Conservation (phyloP, 2,797 vertebrate species). For the Sciaenops ocellatus region DNA sequence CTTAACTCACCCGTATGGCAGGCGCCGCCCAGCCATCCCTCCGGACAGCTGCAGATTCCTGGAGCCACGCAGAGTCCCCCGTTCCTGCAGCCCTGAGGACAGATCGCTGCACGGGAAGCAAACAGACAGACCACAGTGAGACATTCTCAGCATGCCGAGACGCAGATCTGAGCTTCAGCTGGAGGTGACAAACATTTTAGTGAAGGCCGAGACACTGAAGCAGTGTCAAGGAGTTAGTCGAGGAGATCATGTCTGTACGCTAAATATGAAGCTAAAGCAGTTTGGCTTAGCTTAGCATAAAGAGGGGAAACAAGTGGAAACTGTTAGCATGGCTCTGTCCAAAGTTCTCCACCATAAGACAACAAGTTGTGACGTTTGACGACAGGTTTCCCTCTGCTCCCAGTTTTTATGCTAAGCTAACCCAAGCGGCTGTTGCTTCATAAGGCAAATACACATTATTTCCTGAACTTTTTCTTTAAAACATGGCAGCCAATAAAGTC, state of each 20-base stretch:
- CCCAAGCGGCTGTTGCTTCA: too few species aligned
- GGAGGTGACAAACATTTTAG: not conserved
- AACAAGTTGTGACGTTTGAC: too few species aligned
- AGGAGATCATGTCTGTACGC: not conserved
- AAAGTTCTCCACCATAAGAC: too few species aligned
- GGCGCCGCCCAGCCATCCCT: constrained; percentile 90
- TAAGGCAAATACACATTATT: too few species aligned
- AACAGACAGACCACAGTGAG: constrained; percentile 51
- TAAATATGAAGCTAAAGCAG: not conserved
- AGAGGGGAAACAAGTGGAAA: not conserved
- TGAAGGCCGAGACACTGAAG: not conserved
- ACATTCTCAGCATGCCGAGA: constrained; percentile 25
- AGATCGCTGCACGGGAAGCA: constrained; percentile 82
- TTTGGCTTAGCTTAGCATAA: not conserved
- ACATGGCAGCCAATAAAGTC: too few species aligned
- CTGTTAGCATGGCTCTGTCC: too few species aligned
- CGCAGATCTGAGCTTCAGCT: not conserved
- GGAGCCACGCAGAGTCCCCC: constrained; percentile 90
- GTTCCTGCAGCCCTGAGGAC: constrained; percentile 90
- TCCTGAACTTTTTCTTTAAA: too few species aligned
- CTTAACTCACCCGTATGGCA: constrained; percentile 87
- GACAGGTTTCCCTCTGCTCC: too few species aligned
- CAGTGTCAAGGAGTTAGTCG: not conserved
- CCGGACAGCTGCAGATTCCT: constrained; percentile 91
- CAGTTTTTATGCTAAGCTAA: too few species aligned